Evolutionary conservation across 1,140 invertebrate species (phyloP), one percentile per base, ranked within the genome.

Genomic region (Pseudachorutes palmiensis): DNA sequence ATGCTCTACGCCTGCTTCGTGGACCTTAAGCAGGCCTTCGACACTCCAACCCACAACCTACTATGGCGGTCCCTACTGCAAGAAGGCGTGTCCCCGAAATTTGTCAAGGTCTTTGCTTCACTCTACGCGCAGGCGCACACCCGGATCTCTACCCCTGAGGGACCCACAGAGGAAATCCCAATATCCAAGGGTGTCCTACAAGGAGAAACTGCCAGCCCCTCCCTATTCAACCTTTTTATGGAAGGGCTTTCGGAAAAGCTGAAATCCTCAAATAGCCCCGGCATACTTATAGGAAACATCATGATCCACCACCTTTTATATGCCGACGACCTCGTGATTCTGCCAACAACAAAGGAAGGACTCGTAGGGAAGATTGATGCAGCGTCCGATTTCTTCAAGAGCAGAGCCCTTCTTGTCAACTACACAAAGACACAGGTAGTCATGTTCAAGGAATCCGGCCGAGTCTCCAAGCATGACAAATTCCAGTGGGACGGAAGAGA

Each of bases 211-310:
- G 14, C 69, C 2, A 58, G 45, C 14, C 70, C 71, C 0, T 62
- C 58, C 45, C 45, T 72, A 3, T 72, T 70, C 32, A 64, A 61
- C 1, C 62, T 72, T 0, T 70, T 70, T 28, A 28, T 72, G 2
- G 48, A 65, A 16, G 66, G 68, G 48, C 1, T 71, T 1, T 62
- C 64, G 0, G 41, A 62, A 1, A 1, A 33, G 0, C 2, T 68
- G 1, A 33, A 48, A 16, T 55, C 28, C 1, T 1, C 1, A 0
- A 1, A 55, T 2, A n/a, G 28, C 12, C 19, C 41, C 0, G 59
- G 66, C 29, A 57, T 68, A 2, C 22, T n/a, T 29, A 62, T 71
- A 1, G 29, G 14, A 12, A 16, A 41, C 32, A 26, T 31, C 2
- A 29, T 28, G 16, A n/a, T 71, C 1, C 62, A 67, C 29, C 29